Conservation (phyloP, 2,797 vertebrate genomes). For the Harpia harpyja region DNA sequence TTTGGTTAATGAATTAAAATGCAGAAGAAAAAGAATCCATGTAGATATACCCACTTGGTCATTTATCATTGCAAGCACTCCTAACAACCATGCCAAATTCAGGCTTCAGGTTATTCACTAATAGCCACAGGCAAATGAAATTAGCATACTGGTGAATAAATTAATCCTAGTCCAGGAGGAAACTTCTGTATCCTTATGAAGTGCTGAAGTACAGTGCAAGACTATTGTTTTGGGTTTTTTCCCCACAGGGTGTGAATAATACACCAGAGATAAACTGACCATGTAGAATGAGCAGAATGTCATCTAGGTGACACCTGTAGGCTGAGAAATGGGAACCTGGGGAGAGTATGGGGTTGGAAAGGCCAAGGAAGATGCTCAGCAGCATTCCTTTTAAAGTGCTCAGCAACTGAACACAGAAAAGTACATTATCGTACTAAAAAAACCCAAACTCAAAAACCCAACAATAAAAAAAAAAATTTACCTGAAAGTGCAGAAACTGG, state of each 20-base stretch:
- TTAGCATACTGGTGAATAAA: conserved; percentile 64
- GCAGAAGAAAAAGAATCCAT: conserved; percentile 12
- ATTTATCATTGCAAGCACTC: conserved; percentile 54
- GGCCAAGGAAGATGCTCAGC: neutral
- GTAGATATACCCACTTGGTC: conserved; percentile 34
- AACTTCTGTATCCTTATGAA: neutral
- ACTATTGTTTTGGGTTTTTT: neutral
- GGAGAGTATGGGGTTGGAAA: neutral
- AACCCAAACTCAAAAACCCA: neutral
- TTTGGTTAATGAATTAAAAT: conserved; percentile 71
- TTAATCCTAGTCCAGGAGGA: neutral
- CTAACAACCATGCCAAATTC: conserved; percentile 32
- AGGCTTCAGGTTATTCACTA: conserved; percentile 43
- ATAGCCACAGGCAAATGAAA: conserved; percentile 64
- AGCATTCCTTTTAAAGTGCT: neutral
- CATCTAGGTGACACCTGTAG: neutral
- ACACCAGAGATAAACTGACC: neutral
- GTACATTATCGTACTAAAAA: neutral
- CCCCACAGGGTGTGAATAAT: neutral
- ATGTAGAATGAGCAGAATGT: neutral
- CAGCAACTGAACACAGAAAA: neutral
- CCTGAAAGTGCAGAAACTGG: neutral
- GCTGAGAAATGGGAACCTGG: neutral
- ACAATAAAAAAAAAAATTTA: neutral
- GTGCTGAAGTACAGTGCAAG: neutral